Conservation (phyloP, 2,888 invertebrate genomes). For the Vanessa cardui region DNA sequence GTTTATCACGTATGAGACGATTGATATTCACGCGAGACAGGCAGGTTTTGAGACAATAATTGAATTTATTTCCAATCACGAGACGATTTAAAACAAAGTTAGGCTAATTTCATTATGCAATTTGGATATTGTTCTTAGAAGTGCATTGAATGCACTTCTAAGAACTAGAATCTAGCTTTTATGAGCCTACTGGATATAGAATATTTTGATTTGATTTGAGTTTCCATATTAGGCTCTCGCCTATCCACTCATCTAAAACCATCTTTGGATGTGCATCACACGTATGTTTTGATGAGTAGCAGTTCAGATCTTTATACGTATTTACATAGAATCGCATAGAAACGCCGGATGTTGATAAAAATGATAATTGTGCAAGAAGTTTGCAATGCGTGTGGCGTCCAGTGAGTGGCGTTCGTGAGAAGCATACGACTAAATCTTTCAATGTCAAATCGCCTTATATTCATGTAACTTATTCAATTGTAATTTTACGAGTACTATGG, state of each 20-base stretch:
- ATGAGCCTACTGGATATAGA: too few relatives aligned
- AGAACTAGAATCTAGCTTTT: too few relatives aligned
- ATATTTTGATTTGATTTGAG: too few relatives aligned
- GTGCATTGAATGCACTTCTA: too few relatives aligned
- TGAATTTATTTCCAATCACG: too few relatives aligned
- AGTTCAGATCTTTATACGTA: not conserved
- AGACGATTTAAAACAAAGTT: too few relatives aligned
- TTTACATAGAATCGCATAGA: slow-evolving; percentile 1
- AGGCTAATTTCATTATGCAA: too few relatives aligned
- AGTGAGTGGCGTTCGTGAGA: slow-evolving; percentile 12
- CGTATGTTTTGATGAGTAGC: slow-evolving; percentile 3
- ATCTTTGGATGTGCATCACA: not conserved
- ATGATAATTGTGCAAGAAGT: slow-evolving; percentile 9
- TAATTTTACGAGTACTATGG: too few relatives aligned
- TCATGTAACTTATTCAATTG: not conserved
- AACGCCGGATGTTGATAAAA: slow-evolving; percentile 13
- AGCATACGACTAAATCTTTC: slow-evolving; percentile 13
- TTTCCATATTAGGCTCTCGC: not conserved
- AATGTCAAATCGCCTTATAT: slow-evolving; percentile 17
- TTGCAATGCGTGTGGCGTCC: slow-evolving; percentile 10
- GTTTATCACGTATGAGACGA: too few relatives aligned
- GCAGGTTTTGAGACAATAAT: too few relatives aligned
- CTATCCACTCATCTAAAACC: not conserved
- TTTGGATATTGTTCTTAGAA: too few relatives aligned
- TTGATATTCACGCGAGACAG: too few relatives aligned